Percentiles rank a stretch among this genome's conserved stretches.
Conservation (phyloP, 2,113 vertebrate genomes). For the Tricholaema leucomelas region DNA sequence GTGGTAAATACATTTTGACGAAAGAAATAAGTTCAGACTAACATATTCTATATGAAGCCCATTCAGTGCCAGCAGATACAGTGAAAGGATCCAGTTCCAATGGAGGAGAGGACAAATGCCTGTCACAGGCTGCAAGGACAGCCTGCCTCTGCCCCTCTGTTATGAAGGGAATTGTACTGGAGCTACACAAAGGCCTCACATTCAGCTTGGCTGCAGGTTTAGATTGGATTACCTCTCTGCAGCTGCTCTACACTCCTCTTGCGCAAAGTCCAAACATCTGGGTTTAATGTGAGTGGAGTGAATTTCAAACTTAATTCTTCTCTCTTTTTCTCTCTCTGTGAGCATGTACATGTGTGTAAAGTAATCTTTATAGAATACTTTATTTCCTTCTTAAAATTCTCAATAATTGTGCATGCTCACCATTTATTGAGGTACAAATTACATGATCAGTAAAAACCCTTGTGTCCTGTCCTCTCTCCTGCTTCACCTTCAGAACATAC, state of each 20-base stretch:
- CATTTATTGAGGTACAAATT: neutral
- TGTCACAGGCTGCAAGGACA: accelerated
- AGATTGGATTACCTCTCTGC: conserved; percentile 43
- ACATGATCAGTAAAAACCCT: neutral
- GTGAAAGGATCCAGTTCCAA: accelerated
- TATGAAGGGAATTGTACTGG: neutral
- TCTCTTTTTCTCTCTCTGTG: neutral
- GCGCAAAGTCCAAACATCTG: neutral
- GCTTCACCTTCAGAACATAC: neutral
- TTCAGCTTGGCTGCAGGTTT: conserved; percentile 15
- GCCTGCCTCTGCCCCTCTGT: neutral
- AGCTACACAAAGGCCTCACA: neutral
- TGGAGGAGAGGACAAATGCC: neutral
- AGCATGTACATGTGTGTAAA: neutral
- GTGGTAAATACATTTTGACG: neutral
- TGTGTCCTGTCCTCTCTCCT: neutral
- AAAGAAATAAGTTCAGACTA: neutral
- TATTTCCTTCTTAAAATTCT: neutral
- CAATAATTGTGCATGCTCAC: neutral
- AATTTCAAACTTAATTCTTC: conserved; percentile 35
- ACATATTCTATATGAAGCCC: neutral
- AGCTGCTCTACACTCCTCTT: conserved; percentile 20
- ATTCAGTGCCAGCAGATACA: accelerated
- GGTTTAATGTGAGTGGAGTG: conserved; percentile 28
- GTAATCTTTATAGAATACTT: neutral